Evolutionary conservation across 2,888 invertebrate genomes (phyloP), one percentile per base, ranked within the genome.

Genomic region (Athrips mouffetella): DNA sequence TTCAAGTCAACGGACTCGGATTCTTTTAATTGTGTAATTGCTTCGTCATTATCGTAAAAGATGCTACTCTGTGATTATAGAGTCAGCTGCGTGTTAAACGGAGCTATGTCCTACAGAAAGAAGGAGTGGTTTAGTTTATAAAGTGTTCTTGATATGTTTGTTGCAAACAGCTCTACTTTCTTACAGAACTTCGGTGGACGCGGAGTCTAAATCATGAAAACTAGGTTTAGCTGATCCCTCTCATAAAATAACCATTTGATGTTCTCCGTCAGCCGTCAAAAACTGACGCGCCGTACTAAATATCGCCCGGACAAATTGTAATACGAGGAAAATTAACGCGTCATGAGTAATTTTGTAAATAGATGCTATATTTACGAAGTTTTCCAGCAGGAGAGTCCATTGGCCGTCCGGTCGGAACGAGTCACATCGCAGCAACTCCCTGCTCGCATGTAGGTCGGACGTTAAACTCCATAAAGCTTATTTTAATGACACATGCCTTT

Each of bases 391-490:
- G 18, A 44, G 53, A 44, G 53, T 48, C 31, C 49, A 44, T 37
- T 47, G 46, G 47, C 53, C 51, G 49, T 27, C 23, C 42, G 40
- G 25, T 47, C 50, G 33, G 20, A 35, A 16, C 46, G 61, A 63
- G 51, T 64, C 63, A 62, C 58, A 16, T 27, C 42, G 37, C 29
- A 37, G 45, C 53, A 44, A 37, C 50, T 42, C 47, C 15, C 41
- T 46, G 45, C 27, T 60, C 58, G 65, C 72, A 78, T 74, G 65
- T 77, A 63, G 81, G 82, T 76, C 80, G 71, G 52, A 58, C 71
- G 67, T 73, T 70, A 73, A 75, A 65, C 55, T 23, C 41, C 27
- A 44, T 44, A 31, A 44, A 44, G 31, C 29, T 29, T 31, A 44
- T 27, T 42, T 30, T 42, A 42, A 42, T 42, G 42, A n/a, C 42